A percentile compares a stretch with the other conserved stretches of the same genome.
phyloP scores from a whole-genome alignment of 2,888 invertebrate species.

The Craniophora ligustri region DNA sequence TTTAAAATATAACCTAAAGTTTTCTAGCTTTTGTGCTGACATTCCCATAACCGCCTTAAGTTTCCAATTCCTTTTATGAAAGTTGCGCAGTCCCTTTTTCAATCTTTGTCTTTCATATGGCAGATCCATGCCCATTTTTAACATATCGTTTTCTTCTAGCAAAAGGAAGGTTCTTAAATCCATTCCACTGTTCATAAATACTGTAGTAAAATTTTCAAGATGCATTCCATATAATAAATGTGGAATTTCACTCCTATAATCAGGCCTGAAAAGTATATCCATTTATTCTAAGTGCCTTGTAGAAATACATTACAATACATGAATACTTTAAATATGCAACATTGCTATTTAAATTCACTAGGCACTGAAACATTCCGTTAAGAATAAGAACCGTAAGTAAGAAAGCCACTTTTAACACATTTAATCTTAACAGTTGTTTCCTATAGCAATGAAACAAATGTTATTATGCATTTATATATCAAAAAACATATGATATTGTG shows the following conservation, averaged over 20 bases:
- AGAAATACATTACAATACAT: conserved; percentile 10
- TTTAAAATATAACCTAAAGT: conserved; percentile 76
- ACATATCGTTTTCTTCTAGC: conserved; percentile 88
- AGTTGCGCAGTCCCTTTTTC: conserved; percentile 84
- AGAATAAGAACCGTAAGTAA: no score
- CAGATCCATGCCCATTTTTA: conserved; percentile 87
- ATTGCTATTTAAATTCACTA: conserved; percentile 7
- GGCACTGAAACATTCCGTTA: no score
- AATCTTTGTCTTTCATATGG: conserved; percentile 89
- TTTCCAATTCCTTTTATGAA: conserved; percentile 89
- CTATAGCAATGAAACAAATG: no score
- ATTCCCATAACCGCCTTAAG: conserved; percentile 79
- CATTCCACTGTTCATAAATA: conserved; percentile 84
- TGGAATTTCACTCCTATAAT: conserved; percentile 86
- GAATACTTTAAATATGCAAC: background rate
- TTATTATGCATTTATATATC: no score
- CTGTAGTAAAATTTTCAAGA: conserved; percentile 82
- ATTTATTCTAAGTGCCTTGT: background rate
- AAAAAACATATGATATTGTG: no score
- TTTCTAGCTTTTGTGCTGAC: conserved; percentile 73
- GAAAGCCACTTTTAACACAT: no score
- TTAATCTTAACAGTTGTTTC: background rate
- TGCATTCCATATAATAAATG: conserved; percentile 89
- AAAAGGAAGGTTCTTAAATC: conserved; percentile 88
- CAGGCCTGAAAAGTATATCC: conserved; percentile 71